Conservation (phyloP, 2,113 vertebrate genomes). For the Melanocharis versteri region DNA sequence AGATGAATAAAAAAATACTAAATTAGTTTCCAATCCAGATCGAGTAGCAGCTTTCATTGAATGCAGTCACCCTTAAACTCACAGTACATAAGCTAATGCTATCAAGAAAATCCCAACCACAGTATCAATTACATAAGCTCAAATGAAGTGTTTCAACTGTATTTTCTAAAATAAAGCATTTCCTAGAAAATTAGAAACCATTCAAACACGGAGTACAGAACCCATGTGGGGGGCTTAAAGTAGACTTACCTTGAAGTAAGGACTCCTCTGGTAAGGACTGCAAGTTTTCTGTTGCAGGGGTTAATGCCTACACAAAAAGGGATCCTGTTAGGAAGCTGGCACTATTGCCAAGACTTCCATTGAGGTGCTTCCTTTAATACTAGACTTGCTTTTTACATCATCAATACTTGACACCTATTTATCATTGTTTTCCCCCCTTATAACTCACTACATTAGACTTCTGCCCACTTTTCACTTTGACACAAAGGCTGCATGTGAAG, state of each 20-base stretch:
- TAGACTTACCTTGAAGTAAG: constrained; percentile 19
- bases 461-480: background rate
- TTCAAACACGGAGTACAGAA: background rate
- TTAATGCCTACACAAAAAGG: background rate
- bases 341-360: background rate
- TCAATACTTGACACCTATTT: background rate
- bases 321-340: background rate
- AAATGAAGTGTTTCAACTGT: background rate
- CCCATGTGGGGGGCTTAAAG: background rate
- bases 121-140: background rate
- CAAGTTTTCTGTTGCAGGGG: background rate
- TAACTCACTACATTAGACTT: background rate
- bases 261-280: background rate
- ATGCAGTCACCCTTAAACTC: background rate
- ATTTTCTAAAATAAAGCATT: background rate
- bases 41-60: background rate
- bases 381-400: background rate
- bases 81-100: background rate
- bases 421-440: background rate
- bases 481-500: background rate
- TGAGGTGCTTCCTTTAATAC: background rate
- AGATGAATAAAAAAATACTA: background rate
- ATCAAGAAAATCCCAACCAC: background rate
- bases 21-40: background rate
- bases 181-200: background rate